phyloP scores from a whole-genome alignment of 2,888 invertebrate genomes.

The Conchocele bisecta region DNA sequence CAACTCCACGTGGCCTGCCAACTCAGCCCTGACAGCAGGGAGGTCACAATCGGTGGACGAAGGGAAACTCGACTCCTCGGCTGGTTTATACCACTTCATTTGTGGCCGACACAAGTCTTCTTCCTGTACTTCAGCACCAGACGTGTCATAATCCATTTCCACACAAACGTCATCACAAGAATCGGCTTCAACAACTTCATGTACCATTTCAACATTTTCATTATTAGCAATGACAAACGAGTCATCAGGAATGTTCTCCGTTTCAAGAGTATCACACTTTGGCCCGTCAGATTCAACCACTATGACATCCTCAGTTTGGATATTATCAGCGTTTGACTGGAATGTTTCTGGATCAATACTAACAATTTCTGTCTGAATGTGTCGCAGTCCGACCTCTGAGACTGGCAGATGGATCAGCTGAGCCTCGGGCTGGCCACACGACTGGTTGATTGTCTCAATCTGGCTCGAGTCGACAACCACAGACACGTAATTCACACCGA shows the following conservation, averaged over 20 bases:
- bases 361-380: conserved; percentile 53
- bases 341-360: conserved; percentile 52
- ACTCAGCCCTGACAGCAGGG: not conserved
- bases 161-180: conserved; percentile 4
- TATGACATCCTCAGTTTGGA: too few relatives aligned
- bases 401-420: too few relatives aligned
- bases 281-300: too few relatives aligned
- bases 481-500: too few relatives aligned
- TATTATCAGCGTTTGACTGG: conserved; percentile 12
- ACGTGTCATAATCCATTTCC: not conserved
- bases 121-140: not conserved
- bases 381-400: not conserved
- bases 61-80: not conserved
- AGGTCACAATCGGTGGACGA: not conserved
- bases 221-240: conserved; percentile 8
- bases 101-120: not conserved
- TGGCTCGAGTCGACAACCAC: too few relatives aligned
- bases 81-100: not conserved
- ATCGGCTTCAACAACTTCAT: conserved; percentile 6
- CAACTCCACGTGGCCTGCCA: too few relatives aligned
- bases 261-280: too few relatives aligned
- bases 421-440: too few relatives aligned
- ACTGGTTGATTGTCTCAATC: too few relatives aligned
- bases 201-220: too few relatives aligned
- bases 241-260: conserved; percentile 23